Percentiles rank a stretch among this genome's conserved stretches.
Conservation (phyloP, 2,113 vertebrate species). For the Shinisaurus crocodilurus region DNA sequence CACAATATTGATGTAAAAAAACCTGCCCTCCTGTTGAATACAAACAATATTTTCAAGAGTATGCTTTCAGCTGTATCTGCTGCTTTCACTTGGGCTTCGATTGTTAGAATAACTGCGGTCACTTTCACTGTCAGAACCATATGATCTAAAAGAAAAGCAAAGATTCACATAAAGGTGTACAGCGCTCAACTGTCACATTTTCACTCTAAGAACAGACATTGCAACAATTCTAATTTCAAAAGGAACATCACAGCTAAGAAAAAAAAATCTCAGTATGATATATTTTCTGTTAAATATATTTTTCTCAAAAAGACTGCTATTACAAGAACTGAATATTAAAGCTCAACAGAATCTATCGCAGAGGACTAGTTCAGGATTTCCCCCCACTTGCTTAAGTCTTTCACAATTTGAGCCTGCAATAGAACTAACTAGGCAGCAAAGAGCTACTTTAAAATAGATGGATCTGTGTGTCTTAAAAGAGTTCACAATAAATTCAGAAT, state of each 20-base stretch:
- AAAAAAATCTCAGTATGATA: no score
- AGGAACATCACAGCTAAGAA: not conserved
- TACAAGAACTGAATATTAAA: not conserved
- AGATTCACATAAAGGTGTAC: not conserved
- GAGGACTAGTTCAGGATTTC: not conserved
- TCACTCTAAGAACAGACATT: not conserved
- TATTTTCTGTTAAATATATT: not conserved
- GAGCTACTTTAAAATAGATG: not conserved
- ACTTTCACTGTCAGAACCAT: constrained; percentile 87
- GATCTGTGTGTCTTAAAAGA: not conserved
- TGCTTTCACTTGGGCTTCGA: constrained; percentile 91
- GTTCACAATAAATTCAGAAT: not conserved
- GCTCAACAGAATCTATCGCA: not conserved
- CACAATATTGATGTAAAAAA: constrained; percentile 55
- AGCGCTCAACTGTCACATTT: not conserved
- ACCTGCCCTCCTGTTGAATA: not conserved
- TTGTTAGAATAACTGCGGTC: constrained; percentile 89
- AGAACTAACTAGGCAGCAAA: no score
- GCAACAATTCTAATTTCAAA: not conserved
- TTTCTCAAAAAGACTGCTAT: not conserved
- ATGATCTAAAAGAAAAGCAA: constrained; percentile 78
- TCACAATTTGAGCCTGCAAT: not conserved
- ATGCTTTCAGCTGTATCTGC: constrained; percentile 85
- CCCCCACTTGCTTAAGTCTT: not conserved
- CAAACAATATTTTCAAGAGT: constrained; percentile 13